Evolutionary conservation across 2,888 invertebrate species (phyloP), one percentile per base, ranked within the genome.

Genomic region (Eilema caniola): DNA sequence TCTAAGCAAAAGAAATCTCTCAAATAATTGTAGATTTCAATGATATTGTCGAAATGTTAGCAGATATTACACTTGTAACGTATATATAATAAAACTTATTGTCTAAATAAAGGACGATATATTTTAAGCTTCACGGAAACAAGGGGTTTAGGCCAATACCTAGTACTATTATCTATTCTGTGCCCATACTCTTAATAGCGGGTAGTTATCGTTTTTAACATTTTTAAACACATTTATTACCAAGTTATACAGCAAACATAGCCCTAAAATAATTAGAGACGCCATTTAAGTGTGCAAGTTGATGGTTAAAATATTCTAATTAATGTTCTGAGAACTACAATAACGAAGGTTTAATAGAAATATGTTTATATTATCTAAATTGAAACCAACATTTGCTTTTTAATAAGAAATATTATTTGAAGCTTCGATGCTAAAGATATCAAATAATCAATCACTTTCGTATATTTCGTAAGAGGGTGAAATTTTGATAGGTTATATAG

Each of bases 391-490:
- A 20, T 68, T 20, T 57, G 37, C 23, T 2, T 41, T 37, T 59
- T 60, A 53, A 47, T 14, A 14, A 61, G 31, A 37, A 62, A 53
- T 62, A 67, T 37, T 41, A 23, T 37, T 62, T n/a, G 10, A 16
- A 41, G 57, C 23, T 33, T 37, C 20, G 62, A 31, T 7, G 24
- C 56, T 33, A 8, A 14, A 62, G 25, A 53, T 66, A 66, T 67
- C 28, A 53, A 61, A 70, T 66, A 70, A 63, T 66, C 66, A 70
- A 70, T 70, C 69, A 65, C 23, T 61, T 64, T 37, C 60, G 14
- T 66, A 37, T 66, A 56, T 60, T 53, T 61, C 14, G 28, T 61
- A 66, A 65, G 66, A 24, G 65, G 56, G 25, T 37, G 5, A 62
- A 70, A 65, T 62, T 56, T 62, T 65, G 16, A 65, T 69, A 60